Conservation (phyloP, 2,888 invertebrate genomes). For the Lasioglossum malachurum region DNA sequence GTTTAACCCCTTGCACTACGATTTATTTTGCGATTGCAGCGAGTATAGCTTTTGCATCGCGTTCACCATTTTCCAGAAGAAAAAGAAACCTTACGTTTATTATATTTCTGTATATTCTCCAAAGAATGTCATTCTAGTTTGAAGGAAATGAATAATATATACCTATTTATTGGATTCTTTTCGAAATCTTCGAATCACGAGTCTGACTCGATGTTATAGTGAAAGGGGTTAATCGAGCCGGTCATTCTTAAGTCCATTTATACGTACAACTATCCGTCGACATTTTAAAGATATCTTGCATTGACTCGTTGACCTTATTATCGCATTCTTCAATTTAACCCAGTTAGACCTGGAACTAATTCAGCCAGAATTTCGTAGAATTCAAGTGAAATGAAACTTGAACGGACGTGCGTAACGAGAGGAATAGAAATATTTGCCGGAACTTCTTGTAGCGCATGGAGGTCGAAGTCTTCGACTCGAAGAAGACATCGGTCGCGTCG, state of each 20-base stretch:
- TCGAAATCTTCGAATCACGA: not conserved
- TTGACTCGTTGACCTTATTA: not conserved
- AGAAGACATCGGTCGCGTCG: not conserved
- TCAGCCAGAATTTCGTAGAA: not conserved
- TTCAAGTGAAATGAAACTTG: not conserved
- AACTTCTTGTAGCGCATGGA: not conserved
- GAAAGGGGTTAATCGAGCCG: not conserved
- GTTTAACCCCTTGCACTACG: not conserved
- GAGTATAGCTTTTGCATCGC: not conserved
- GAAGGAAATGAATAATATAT: too few relatives aligned
- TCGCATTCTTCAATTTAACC: slow-evolving; percentile 1
- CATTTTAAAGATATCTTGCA: not conserved
- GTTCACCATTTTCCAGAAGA: too few relatives aligned
- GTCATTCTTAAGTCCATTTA: not conserved
- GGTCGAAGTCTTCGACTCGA: too few relatives aligned
- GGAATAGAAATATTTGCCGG: not conserved
- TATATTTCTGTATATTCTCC: too few relatives aligned
- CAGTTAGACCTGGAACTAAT: not conserved
- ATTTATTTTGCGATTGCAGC: too few relatives aligned
- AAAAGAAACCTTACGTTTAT: too few relatives aligned
- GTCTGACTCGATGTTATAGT: not conserved
- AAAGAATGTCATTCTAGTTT: too few relatives aligned
- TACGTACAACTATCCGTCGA: not conserved
- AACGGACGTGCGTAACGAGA: not conserved
- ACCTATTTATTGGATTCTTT: not conserved